Base-by-base conservation (phyloP, 2,113 vertebrate genomes). In the Anser brachyrhynchus region DNA sequence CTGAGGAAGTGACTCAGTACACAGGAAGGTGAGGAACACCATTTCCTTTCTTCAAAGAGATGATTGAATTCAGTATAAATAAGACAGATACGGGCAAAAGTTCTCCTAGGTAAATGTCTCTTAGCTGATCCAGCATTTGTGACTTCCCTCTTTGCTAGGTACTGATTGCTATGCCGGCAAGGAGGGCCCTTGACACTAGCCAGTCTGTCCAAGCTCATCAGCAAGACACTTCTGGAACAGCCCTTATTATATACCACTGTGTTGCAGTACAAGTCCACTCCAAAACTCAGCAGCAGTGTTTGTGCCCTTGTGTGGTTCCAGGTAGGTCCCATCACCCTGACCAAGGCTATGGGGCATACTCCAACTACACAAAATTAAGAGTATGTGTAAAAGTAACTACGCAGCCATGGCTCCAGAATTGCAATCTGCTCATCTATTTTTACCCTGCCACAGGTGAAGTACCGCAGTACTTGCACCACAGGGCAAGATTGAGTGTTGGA, bases 381-480 rank as follows among this genome's bases (percentile, higher is more conserved):
- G 15, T 4, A 0, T 25, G 12, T 59, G 4, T 57, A 57, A 57
- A 31, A 33, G 31, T 33, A 58, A 58, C 20, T 33, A n/a, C 8
- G 19, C 57, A 58, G 57, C 57, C 31, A 20, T 33, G 33, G 17
- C 31, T 10, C 57, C 57, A 33, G 12, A 20, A 33, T 33, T 33
- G 33, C 57, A 20, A 33, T 20, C 43, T 54, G 20, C 1, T 0
- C 15, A 8, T 41, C 81, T 76, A 21, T 54, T 78, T 20, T 23
- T 54, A 61, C 39, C 16, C 52, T 85, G 46, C 11, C 0, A 0
- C 11, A 26, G 25, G 31, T 28, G 9, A 52, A 31, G 35, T 29
- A 9, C 61, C 0, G 0, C 33, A 15, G 64, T 49, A 49, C 46
- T 49, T 49, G 20, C 46, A 49, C 46, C 0, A 0, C 28, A 15